Evolutionary conservation across 1,140 invertebrate species (phyloP), one percentile per base, ranked within the genome.

Genomic region (Drosophila malerkotliana): DNA sequence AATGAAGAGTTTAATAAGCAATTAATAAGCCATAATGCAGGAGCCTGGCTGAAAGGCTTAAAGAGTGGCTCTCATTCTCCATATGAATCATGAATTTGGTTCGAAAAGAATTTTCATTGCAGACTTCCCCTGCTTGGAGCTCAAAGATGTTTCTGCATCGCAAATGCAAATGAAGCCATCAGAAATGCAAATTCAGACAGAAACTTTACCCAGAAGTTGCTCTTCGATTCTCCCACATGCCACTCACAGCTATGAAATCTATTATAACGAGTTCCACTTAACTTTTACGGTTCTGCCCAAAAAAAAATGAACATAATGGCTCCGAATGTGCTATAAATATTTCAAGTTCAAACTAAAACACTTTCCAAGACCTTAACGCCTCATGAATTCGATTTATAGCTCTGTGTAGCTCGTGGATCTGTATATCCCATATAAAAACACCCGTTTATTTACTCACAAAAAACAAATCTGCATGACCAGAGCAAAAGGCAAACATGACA

Each of bases 281-380:
- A 69, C 54, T 82, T 82, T 49, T 48, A 57, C 61, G 47, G 47
- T 57, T 49, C 62, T 69, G 63, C 48, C 52, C 7, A 44, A 55
- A 41, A 49, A 41, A 49, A 39, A 55, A 26, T 24, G 2, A 14
- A 12, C 14, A 21, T 62, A 67, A 24, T 48, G 34, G 45, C 18
- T 32, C 45, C 1, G 15, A 69, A 55, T 45, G 37, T 61, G 45
- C 41, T 45, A 62, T 51, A 68, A 58, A 79, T 51, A 69, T 88
- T 87, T 83, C 83, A 87, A 87, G 83, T 88, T 87, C 83, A 87
- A 79, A 88, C 54, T 28, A 39, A 77, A 78, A 82, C 67, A 72
- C 60, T 78, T 76, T 78, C 74, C 37, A 54, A 78, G 77, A 52
- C 60, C 71, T 88, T 87, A 71, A 83, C 83, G 83, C 83, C 75